Base-by-base conservation (phyloP, 1,140 invertebrate species). In the Aplysia californica region DNA sequence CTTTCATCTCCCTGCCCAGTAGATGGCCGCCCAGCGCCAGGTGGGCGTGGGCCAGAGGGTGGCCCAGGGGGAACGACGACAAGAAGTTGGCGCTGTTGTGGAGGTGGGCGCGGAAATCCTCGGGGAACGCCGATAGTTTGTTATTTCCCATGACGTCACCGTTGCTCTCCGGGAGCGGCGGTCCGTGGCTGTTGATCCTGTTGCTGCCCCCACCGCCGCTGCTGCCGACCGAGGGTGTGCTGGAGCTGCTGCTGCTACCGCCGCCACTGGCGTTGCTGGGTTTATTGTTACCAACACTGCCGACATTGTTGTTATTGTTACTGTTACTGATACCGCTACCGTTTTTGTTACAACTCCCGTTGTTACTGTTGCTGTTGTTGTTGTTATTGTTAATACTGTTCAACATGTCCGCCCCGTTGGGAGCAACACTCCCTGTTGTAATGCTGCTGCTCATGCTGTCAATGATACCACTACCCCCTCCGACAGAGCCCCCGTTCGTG, bases 11-110 rank as follows among this genome's bases (percentile, higher is more conserved):
- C 21, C 72, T 26, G 3, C 59, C 72, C 29, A 64, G n/a, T 2
- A 75, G 72, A 36, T 66, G 72, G n/a, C 72, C 72, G n/a, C 72
- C 72, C 21, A 75, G 72, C 2, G 72, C 72, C 23, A 75, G n/a
- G 35, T 75, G 72, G 21, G 72, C 72, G 26, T 75, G 72, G 2
- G 72, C 72, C 31, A 75, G n/a, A 38, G 72, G 72, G 29, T 75
- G 72, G 0, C 72, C 72, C 38, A 75, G 20, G 6, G 59, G 72
- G 41, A 75, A 66, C 35, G 77, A 65, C 41, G 72, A 69, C 73
- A 73, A 44, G 58, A 75, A 39, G 58, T 59, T 68, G 20, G 71
- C 58, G 58, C 58, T 55, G 38, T 39, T 71, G 50, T 75, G 56
- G 65, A 74, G 35, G 26, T 61, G 56, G 35, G 77, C 61, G 50